phyloP scores from a whole-genome alignment of 2,888 invertebrate genomes.

The Parnassius glacialis region DNA sequence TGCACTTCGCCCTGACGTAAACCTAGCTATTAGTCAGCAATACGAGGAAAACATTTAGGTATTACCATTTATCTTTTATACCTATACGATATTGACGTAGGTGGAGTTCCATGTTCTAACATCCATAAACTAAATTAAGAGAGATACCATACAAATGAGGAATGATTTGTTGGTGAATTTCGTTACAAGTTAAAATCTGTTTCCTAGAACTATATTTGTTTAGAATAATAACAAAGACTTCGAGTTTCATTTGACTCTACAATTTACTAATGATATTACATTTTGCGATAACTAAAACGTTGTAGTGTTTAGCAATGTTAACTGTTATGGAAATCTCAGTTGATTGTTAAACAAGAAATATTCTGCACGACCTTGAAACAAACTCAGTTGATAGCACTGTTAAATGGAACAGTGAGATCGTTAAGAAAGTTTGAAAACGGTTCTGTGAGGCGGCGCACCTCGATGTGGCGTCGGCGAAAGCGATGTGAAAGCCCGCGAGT shows the following conservation, averaged over 20 bases:
- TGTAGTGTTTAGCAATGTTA: background rate
- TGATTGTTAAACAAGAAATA: conserved; percentile 6
- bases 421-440: conserved; percentile 72
- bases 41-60: conserved; percentile 73
- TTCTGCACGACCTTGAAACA: conserved; percentile 67
- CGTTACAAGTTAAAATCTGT: conserved; percentile 37
- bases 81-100: conserved; percentile 59
- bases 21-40: conserved; percentile 63
- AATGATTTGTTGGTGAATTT: conserved; percentile 55
- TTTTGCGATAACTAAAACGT: conserved; percentile 1
- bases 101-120: conserved; percentile 53
- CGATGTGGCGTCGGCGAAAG: conserved; percentile 89
- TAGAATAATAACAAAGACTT: conserved; percentile 40
- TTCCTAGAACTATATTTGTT: conserved; percentile 35
- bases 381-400: conserved; percentile 73
- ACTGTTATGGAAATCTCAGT: conserved; percentile 1
- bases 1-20: conserved; percentile 66
- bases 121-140: conserved; percentile 56
- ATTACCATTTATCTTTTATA: conserved; percentile 49
- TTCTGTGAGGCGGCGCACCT: conserved; percentile 78
- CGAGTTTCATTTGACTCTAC: conserved; percentile 5
- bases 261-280: conserved; percentile 4
- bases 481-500: conserved; percentile 69
- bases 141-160: conserved; percentile 58
- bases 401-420: conserved; percentile 67